Conservation (phyloP, 2,888 invertebrate species). For the Meloe dianella region DNA sequence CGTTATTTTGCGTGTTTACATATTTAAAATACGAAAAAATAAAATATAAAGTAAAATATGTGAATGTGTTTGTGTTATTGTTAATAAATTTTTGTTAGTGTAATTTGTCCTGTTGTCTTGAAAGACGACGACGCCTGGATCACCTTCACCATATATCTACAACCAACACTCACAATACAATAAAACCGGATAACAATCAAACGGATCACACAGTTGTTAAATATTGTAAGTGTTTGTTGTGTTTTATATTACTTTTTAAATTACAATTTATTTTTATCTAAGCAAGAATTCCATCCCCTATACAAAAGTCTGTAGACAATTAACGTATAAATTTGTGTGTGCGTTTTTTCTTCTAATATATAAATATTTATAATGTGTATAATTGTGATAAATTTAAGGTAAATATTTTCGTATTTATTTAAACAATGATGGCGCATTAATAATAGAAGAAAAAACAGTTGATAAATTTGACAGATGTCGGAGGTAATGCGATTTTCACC, state of each 20-base stretch:
- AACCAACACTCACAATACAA: slow-evolving; percentile 11
- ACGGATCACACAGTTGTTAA: slow-evolving; percentile 8
- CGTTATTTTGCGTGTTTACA: neutral
- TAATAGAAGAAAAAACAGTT: neutral
- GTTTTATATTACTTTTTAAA: neutral
- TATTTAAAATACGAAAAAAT: neutral
- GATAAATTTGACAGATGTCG: neutral
- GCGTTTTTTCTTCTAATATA: too few relatives aligned
- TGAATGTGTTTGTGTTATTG: slow-evolving; percentile 18
- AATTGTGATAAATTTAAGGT: neutral
- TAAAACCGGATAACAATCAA: slow-evolving; percentile 12
- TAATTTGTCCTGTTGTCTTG: slow-evolving; percentile 33
- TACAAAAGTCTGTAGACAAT: too few relatives aligned
- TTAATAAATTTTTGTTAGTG: slow-evolving; percentile 55
- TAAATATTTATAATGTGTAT: too few relatives aligned
- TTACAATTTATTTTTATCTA: neutral
- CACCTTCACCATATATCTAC: slow-evolving; percentile 11
- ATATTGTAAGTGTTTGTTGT: neutral
- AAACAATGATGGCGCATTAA: neutral
- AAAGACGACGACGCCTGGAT: slow-evolving; percentile 5
- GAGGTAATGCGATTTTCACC: neutral
- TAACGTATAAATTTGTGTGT: too few relatives aligned
- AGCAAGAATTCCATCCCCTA: neutral
- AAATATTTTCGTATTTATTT: neutral
- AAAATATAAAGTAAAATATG: neutral